A percentile compares a stretch with the other conserved stretches of the same genome.
These are phyloP conservation scores for Lanistes nyassanus DNA, from an alignment of 1,140 invertebrate genomes.

Conservation along the genomic window DNA sequence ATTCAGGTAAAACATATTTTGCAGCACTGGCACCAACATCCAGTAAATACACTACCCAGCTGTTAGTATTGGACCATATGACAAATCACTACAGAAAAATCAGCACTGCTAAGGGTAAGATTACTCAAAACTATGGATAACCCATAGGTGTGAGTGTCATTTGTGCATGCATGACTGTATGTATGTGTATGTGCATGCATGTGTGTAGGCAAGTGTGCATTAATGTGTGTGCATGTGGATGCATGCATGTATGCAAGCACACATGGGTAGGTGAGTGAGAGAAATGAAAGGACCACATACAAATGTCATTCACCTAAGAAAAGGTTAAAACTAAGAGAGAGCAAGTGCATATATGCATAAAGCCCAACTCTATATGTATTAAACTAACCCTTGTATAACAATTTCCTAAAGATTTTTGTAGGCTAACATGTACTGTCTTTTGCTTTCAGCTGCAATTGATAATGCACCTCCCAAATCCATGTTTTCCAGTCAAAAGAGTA, in stretches of 20 bases:
- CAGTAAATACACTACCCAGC: constrained; percentile 59
- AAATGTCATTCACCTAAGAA: not conserved
- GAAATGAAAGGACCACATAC: not conserved
- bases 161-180: not conserved
- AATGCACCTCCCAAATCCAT: constrained; percentile 55
- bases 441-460: constrained; percentile 61
- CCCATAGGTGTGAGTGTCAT: not conserved
- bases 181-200: not conserved
- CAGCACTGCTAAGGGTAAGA: constrained; percentile 60
- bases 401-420: too few species aligned
- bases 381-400: constrained; percentile 6
- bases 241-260: not conserved
- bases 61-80: constrained; percentile 64
- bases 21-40: constrained; percentile 61
- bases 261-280: not conserved
- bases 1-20: constrained; percentile 22
- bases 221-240: not conserved
- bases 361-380: not conserved
- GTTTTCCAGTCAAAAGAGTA: constrained; percentile 59
- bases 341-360: not conserved
- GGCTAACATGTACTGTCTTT: too few species aligned
- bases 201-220: not conserved
- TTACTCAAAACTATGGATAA: not conserved
- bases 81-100: constrained; percentile 64
- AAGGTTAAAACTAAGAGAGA: not conserved